A percentile compares a stretch with the other conserved stretches of the same genome.
phyloP scores from a whole-genome alignment of 2,797 vertebrate genomes.

The Platalea minor region DNA sequence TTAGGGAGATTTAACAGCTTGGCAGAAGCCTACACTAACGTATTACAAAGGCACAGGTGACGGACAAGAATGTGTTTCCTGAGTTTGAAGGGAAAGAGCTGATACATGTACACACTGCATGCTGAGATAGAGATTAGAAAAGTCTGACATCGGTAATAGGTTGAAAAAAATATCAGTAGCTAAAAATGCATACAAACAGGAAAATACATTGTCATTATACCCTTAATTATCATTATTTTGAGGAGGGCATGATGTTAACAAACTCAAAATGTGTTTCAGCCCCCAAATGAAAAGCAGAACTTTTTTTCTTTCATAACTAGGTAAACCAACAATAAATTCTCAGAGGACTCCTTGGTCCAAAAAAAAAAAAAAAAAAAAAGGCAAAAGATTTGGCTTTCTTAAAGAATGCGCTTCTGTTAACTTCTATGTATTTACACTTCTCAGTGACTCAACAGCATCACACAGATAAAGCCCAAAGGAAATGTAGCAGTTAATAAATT shows the following conservation, averaged over 20 bases:
- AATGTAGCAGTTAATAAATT: slow-evolving; percentile 71
- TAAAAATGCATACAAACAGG: neutral
- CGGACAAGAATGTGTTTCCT: neutral
- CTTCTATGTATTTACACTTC: slow-evolving; percentile 53
- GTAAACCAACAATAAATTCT: slow-evolving; percentile 34
- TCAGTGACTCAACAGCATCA: slow-evolving; percentile 50
- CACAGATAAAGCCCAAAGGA: slow-evolving; percentile 70
- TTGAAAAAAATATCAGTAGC: neutral
- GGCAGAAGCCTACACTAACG: slow-evolving; percentile 29
- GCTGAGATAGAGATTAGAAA: neutral
- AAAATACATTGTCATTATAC: neutral
- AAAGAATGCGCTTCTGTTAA: slow-evolving; percentile 28
- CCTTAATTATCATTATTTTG: neutral
- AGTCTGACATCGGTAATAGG: neutral
- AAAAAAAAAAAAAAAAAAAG: neutral
- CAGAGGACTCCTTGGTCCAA: neutral
- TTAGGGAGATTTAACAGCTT: neutral
- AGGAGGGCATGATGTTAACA: neutral
- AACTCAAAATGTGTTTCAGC: neutral
- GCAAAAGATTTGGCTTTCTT: neutral
- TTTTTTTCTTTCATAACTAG: neutral
- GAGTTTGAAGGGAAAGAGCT: neutral
- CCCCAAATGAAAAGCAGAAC: neutral
- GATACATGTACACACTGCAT: neutral
- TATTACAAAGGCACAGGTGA: neutral